Percentiles rank a stretch among this genome's conserved stretches.
Evolutionary conservation across 1,140 invertebrate genomes (phyloP).

Genomic region (Drosophila elegans): DNA sequence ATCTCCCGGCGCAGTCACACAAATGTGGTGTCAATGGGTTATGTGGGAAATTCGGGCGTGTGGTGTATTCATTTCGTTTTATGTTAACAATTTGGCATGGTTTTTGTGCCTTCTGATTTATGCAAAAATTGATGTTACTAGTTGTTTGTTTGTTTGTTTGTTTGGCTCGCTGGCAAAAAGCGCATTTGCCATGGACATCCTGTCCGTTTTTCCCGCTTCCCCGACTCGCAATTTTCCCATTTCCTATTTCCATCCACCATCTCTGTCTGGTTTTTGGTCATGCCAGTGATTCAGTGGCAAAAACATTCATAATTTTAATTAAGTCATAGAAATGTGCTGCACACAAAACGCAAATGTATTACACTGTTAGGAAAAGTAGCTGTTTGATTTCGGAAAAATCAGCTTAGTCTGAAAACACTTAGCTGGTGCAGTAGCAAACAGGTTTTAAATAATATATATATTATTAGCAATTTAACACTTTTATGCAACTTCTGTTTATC

Average conservation of each 20-base stretch:
- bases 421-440: no score
- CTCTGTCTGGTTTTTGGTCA: slow-evolving; percentile 30
- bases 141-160: slow-evolving; percentile 52
- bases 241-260: neutral
- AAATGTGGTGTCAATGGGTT: slow-evolving; percentile 42
- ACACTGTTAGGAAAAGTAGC: slow-evolving; percentile 1
- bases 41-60: neutral
- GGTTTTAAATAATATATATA: no score
- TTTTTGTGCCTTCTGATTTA: slow-evolving; percentile 70
- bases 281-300: slow-evolving; percentile 40
- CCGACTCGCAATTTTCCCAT: neutral
- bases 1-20: slow-evolving; percentile 22
- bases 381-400: no score
- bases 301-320: slow-evolving; percentile 78
- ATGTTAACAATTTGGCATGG: slow-evolving; percentile 66
- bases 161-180: slow-evolving; percentile 57
- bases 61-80: slow-evolving; percentile 48
- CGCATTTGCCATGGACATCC: slow-evolving; percentile 62
- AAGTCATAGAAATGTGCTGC: slow-evolving; percentile 62
- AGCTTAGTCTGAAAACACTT: no score
- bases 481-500: no score
- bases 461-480: no score
- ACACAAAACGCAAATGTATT: slow-evolving; percentile 38
- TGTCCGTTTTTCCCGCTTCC: slow-evolving; percentile 15
- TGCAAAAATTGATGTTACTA: slow-evolving; percentile 71